A percentile compares a stretch with the other conserved stretches of the same genome.
Conservation (phyloP, 1,140 invertebrate genomes). For the Drosophila serrata region DNA sequence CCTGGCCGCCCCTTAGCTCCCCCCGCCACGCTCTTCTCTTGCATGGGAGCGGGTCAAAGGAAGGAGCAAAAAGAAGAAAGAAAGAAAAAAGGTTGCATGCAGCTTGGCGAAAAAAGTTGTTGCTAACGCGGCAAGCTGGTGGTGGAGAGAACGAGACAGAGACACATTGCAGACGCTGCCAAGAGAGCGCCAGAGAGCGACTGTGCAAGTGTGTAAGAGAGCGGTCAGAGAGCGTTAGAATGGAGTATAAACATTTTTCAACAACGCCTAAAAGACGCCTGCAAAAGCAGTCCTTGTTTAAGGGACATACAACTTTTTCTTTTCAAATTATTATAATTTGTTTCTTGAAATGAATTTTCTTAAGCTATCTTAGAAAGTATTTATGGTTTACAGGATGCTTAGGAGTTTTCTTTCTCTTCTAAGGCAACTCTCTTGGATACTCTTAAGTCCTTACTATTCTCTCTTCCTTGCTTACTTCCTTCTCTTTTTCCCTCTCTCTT, state of each 20-base stretch:
- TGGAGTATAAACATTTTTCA: slow-evolving; percentile 22
- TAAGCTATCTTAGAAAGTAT: too few relatives aligned
- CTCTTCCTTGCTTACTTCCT: neutral
- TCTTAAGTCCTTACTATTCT: neutral
- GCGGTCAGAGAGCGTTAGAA: slow-evolving; percentile 21
- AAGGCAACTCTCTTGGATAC: neutral
- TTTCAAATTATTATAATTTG: too few relatives aligned
- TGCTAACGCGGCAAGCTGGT: slow-evolving; percentile 76
- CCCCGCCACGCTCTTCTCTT: neutral
- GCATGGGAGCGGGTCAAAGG: neutral
- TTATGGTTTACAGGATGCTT: neutral
- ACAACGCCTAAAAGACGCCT: slow-evolving; percentile 69
- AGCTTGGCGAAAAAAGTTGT: slow-evolving; percentile 82
- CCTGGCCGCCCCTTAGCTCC: neutral
- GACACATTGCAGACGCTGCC: slow-evolving; percentile 44
- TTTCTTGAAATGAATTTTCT: neutral
- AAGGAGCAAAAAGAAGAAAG: slow-evolving; percentile 29
- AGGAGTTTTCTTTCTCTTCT: neutral
- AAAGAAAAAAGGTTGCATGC: slow-evolving; percentile 64
- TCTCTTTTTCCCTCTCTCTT: neutral
- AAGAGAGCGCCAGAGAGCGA: slow-evolving; percentile 3
- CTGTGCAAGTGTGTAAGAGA: slow-evolving; percentile 4
- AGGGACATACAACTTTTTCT: neutral
- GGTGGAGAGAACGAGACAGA: slow-evolving; percentile 56
- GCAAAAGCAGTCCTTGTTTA: slow-evolving; percentile 16